Base-by-base conservation (phyloP, 2,888 invertebrate species). In the Sphaerophoria taeniata region DNA sequence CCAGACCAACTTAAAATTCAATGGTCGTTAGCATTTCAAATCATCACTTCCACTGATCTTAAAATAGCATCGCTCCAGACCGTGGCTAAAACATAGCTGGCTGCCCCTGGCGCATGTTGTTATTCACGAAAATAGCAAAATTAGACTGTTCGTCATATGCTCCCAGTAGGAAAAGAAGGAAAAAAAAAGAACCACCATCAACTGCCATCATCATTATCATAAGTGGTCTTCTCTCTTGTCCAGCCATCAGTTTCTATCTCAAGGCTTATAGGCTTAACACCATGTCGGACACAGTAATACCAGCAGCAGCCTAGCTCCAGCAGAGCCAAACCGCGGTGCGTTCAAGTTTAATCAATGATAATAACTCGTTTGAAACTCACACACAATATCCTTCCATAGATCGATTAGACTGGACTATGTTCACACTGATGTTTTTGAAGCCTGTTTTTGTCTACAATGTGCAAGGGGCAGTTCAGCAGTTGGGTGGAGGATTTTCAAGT, bases 281-380 rank as follows among this genome's bases (percentile, higher is more conserved):
- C 24, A 24, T 24, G 24, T 24, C 24, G 24, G 24, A 24, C 24
- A 24, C 24, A 24, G 24, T 24, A 24, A 24, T 24, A 43, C 11
- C 16, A 58, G 34, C 36, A 58, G n/a, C 36, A 56, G 36, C 16
- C 24, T 24, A n/a, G 3, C 36, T 4, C 4, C 24, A 53, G 24
- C 12, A 7, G 31, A 11, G 9, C 11, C 55, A 55, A 3, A 31
- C 31, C 4, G 11, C 43, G 12, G 6, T 9, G 24, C 24, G 24
- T 24, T 24, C 24, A 24, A 36, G 6, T 3, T 14, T 60, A 24
- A 65, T 65, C n/a, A 43, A 43, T 53, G 51, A 31, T 53, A 53
- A 78, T 72, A 85, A 85, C 81, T 72, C 76, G 76, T 85, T 85
- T 76, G 81, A 85, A 85, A 85, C 73, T 70, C 45, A 77, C 81